Conservation (phyloP, 2,797 vertebrate genomes). For the Myotis myotis region DNA sequence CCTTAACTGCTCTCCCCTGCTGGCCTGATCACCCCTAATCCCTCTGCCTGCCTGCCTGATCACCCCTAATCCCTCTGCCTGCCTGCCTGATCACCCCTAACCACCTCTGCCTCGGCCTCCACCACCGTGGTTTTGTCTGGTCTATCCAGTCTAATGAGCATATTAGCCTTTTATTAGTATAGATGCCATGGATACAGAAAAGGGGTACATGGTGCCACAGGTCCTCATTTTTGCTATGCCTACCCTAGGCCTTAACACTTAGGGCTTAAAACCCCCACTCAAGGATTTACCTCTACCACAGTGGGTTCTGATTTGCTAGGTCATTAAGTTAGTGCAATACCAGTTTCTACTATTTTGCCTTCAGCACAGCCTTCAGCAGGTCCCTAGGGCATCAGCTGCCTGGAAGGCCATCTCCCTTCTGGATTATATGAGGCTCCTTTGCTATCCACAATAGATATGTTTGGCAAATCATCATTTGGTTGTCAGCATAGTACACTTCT, state of each 20-base stretch:
- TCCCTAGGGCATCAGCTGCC: background rate
- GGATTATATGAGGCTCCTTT: background rate
- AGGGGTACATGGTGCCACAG: background rate
- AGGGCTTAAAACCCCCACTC: background rate
- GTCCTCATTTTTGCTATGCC: background rate
- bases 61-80: no score
- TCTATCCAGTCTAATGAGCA: no score
- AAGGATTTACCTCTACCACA: background rate
- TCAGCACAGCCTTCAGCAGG: background rate
- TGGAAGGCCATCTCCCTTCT: background rate
- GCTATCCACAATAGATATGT: background rate
- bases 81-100: no score
- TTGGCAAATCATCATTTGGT: constrained; percentile 40
- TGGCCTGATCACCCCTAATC: no score
- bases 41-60: no score
- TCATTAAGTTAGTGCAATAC: background rate
- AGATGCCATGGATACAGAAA: background rate
- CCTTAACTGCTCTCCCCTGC: no score
- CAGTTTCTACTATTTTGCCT: background rate
- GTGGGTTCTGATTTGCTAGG: background rate
- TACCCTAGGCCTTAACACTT: background rate
- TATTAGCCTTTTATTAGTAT: no score
- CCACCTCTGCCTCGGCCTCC: no score
- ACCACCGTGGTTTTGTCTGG: no score
- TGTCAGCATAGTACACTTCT: background rate